Conservation (phyloP, 2,797 vertebrate genomes). For the Sebastes hubbsi region DNA sequence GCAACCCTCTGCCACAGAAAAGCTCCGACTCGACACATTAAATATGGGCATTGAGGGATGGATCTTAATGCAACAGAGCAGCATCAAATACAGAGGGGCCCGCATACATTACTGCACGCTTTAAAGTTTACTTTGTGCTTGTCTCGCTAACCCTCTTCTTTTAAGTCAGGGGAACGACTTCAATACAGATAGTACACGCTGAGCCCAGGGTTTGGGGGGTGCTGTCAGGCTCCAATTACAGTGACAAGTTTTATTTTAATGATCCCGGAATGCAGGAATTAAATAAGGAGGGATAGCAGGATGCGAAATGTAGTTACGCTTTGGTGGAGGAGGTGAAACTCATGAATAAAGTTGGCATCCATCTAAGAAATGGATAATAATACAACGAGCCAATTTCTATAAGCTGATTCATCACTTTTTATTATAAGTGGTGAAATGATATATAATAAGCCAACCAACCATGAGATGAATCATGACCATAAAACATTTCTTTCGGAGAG, state of each 20-base stretch:
- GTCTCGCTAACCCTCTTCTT: constrained; percentile 32
- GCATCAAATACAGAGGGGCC: constrained; percentile 48
- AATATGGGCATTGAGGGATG: constrained; percentile 60
- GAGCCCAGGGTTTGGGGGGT: constrained; percentile 3
- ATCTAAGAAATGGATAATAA: not conserved
- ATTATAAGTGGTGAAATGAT: not conserved
- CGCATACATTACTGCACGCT: constrained; percentile 54
- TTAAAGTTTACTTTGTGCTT: constrained; percentile 57
- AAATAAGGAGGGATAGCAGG: constrained; percentile 25
- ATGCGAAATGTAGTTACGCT: constrained; percentile 14
- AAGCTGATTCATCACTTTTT: not conserved
- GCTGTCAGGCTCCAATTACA: constrained; percentile 49
- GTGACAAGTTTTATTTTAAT: constrained; percentile 48
- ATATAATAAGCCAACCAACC: not conserved
- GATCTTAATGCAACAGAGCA: constrained; percentile 56
- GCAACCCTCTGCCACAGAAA: constrained; percentile 50
- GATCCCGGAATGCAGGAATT: constrained; percentile 18
- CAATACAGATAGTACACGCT: constrained; percentile 2
- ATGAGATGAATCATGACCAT: not conserved
- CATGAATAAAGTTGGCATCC: constrained; percentile 21
- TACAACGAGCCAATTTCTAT: not conserved
- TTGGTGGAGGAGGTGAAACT: constrained; percentile 11
- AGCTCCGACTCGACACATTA: constrained; percentile 58
- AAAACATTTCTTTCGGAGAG: not conserved
- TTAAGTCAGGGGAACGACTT: constrained; percentile 34